Conservation (phyloP, 2,113 vertebrate species). For the Piaya cayana region DNA sequence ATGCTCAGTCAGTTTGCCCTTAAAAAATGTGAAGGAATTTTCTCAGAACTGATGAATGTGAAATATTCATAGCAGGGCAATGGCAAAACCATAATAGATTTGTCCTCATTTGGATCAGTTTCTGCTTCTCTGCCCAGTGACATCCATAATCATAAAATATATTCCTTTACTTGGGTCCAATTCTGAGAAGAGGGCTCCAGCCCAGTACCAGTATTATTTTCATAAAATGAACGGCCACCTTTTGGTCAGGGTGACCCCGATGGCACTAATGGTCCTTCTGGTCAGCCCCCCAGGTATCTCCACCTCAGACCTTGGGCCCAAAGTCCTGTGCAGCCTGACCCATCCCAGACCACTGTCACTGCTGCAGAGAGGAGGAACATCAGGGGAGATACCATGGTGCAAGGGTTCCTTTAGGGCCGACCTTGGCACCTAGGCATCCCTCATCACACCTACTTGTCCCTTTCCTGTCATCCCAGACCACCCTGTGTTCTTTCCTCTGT, state of each 20-base stretch:
- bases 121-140: background rate
- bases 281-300: background rate
- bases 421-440: background rate
- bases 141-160: background rate
- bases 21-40: background rate
- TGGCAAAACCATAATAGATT: background rate
- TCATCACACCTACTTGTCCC: background rate
- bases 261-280: background rate
- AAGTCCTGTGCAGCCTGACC: background rate
- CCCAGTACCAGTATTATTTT: background rate
- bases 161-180: background rate
- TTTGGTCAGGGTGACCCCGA: background rate
- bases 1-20: background rate
- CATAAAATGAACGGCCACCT: background rate
- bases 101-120: background rate
- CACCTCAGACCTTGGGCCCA: accelerated
- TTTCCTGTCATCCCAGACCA: background rate
- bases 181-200: background rate
- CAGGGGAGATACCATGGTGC: accelerated
- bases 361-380: background rate
- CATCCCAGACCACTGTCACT: background rate
- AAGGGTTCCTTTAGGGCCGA: background rate
- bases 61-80: background rate
- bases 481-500: background rate
- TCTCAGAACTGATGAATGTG: conserved; percentile 1